phyloP scores from a whole-genome alignment of 2,888 invertebrate genomes.

The Oasisia sp. region DNA sequence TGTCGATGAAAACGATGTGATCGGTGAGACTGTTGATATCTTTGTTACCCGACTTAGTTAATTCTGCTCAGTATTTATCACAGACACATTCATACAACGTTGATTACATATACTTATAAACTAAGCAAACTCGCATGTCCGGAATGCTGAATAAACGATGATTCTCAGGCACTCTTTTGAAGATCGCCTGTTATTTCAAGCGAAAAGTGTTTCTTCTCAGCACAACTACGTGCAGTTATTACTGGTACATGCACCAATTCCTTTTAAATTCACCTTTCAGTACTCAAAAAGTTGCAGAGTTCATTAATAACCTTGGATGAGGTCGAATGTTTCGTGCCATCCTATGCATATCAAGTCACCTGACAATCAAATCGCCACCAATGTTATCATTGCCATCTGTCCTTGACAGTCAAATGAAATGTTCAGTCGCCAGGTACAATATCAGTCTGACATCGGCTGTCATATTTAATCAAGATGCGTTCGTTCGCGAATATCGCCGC shows the following conservation, averaged over 20 bases:
- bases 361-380: not conserved
- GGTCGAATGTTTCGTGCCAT: not conserved
- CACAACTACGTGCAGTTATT: not conserved
- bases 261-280: not conserved
- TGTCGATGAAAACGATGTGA: constrained; percentile 42
- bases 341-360: not conserved
- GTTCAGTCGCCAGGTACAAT: not conserved
- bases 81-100: too few species aligned
- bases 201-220: not conserved
- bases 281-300: not conserved
- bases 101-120: too few species aligned
- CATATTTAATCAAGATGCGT: constrained; percentile 6
- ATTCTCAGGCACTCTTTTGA: not conserved
- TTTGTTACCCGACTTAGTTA: not conserved
- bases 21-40: constrained; percentile 37
- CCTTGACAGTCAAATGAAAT: not conserved
- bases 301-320: not conserved
- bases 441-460: constrained; percentile 10
- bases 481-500: not conserved
- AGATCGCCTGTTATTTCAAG: not conserved
- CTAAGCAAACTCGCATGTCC: not conserved
- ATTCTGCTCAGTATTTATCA: not conserved
- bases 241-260: not conserved
- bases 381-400: not conserved
- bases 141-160: not conserved